These are phyloP conservation scores for Geophilus truncorum DNA, from an alignment of 2,888 invertebrate genomes.

Conservation along the genomic window DNA sequence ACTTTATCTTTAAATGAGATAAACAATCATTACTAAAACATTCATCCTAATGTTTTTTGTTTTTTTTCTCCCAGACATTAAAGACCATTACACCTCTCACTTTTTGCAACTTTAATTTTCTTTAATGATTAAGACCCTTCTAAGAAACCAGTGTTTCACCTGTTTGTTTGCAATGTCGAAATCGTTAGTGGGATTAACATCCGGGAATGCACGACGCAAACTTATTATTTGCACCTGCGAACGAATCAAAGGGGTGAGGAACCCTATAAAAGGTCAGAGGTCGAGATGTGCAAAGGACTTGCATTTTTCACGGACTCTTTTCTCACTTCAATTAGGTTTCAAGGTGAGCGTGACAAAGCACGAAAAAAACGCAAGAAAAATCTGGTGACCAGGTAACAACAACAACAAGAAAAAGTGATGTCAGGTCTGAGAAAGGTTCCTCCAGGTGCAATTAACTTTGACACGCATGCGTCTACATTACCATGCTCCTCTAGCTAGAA, in stretches of 20 bases:
- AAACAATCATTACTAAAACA: no score
- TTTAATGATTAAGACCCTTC: no score
- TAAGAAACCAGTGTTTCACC: no score
- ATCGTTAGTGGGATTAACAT: neutral
- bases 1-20: no score
- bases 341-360: slow-evolving; percentile 3
- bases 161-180: neutral
- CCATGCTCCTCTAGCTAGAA: neutral
- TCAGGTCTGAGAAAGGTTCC: neutral
- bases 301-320: neutral
- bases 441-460: neutral
- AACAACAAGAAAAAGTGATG: neutral
- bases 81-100: no score
- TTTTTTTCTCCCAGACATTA: no score
- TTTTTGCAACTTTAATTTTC: no score
- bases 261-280: neutral
- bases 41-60: no score
- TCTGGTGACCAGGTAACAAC: neutral
- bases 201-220: neutral
- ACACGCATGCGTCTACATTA: neutral
- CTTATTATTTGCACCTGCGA: neutral
- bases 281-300: neutral
- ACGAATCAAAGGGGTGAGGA: neutral
- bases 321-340: neutral
- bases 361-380: neutral